Base-by-base conservation (phyloP, 1,140 invertebrate species). In the Saxidomus purpurata region DNA sequence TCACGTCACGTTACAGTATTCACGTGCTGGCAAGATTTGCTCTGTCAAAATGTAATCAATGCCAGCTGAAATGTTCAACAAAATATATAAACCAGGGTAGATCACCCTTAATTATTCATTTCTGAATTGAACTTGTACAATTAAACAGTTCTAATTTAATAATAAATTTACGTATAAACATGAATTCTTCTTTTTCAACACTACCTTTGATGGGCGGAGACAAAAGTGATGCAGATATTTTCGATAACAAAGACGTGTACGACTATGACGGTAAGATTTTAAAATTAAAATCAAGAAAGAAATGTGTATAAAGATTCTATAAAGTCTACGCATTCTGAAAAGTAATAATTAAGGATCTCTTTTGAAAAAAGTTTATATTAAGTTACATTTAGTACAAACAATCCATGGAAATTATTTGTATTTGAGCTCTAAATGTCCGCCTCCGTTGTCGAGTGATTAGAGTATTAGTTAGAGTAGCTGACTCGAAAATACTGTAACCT, bases 251-350 rank as follows among this genome's bases (percentile, higher is more conserved):
- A 34, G 43, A 4, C 15, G 67, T 9, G 8, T 71, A 34, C 31
- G 31, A 71, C 67, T 36, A 71, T 22, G 67, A 71, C 31, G 67
- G 67, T 71, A 71, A 38, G 67, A 6, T 55, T 55, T 55, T 38
- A 40, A 69, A 34, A 8, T 31, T 31, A 69, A 34, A 6, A 6
- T 61, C 8, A 6, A 11, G 4, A 61, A 61, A 6, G 6, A 61
- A 61, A 4, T 61, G 6, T 11, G 9, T 61, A 11, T 61, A 11
- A 11, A 61, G n/a, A 61, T n/a, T n/a, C 8, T n/a, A 61, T 9
- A 47, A 9, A 8, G 43, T 9, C 43, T 47, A 47, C 8, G 17
- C 43, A 9, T 47, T 47, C 8, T 9, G 43, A 47, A 47, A 47
- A 47, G 43, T 47, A 47, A 17, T 17, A 47, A 17, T 47, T 9